Evolutionary conservation across 1,140 invertebrate species (phyloP), one percentile per base, ranked within the genome.

Genomic region (Listronotus bonariensis): DNA sequence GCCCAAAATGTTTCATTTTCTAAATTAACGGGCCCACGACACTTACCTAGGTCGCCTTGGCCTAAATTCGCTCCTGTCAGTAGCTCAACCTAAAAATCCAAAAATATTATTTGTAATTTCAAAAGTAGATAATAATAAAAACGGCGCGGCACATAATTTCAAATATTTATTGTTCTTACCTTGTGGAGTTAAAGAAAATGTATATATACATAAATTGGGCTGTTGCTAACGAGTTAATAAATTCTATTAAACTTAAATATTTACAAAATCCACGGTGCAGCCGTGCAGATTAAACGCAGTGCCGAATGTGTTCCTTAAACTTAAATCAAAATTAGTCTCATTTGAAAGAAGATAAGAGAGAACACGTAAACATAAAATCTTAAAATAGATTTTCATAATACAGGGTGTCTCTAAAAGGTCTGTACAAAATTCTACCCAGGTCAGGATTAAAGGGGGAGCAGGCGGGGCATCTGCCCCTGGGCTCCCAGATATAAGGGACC

Each of bases 211-310:
- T 48, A 58, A 58, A 58, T 58, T 48, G 45, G 26, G 42, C 56
- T 46, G 56, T 17, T 46, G 26, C 43, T 58, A 58, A 58, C 56
- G 56, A 48, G 43, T 58, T 58, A 58, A 58, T 58, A 58, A 58
- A 58, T 58, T 58, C 56, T 58, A 58, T 58, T 58, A 58, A 58
- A 58, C 20, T 58, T 58, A 58, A 58, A 58, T 58, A 58, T 58
- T 58, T 58, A 58, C 12, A 58, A 34, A 58, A 48, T 11, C 40
- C 14, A 32, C 56, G 14, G 15, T 48, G 42, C 56, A 58, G 43
- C 26, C 26, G 31, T 18, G 26, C 56, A 48, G 45, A 48, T 58
- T 58, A 58, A 58, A 58, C 9, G 56, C 56, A 38, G 17, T 43
- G 14, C 56, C 41, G 54, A 56, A 56, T 48, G 14, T 48, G 43